Conservation (phyloP, 2,888 invertebrate genomes). For the Biston stratarius region DNA sequence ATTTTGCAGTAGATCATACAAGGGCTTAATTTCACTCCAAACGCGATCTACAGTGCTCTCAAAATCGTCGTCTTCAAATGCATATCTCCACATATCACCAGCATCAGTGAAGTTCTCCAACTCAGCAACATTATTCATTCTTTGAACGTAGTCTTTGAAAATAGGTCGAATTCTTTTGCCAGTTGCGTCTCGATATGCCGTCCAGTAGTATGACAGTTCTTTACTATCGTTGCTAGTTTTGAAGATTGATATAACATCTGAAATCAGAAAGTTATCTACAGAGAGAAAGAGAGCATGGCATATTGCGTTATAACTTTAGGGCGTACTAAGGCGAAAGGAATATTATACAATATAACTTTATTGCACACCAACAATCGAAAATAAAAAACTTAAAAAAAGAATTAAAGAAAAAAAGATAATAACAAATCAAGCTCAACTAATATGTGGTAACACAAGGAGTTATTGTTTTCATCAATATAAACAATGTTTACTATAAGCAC, state of each 20-base stretch:
- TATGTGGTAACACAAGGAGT: too few relatives aligned
- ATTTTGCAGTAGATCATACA: slow-evolving; percentile 88
- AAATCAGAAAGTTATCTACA: slow-evolving; percentile 28
- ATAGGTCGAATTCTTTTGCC: slow-evolving; percentile 87
- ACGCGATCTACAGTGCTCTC: slow-evolving; percentile 75
- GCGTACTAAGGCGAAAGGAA: too few relatives aligned
- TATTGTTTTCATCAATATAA: too few relatives aligned
- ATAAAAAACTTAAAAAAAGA: too few relatives aligned
- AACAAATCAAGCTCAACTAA: too few relatives aligned
- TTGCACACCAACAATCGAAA: too few relatives aligned
- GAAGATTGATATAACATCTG: slow-evolving; percentile 76
- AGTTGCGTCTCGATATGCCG: slow-evolving; percentile 87
- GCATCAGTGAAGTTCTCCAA: slow-evolving; percentile 82
- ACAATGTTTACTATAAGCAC: too few relatives aligned
- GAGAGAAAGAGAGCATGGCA: too few relatives aligned
- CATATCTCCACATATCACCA: slow-evolving; percentile 79
- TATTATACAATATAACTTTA: too few relatives aligned
- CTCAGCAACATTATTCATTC: slow-evolving; percentile 88
- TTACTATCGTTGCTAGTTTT: slow-evolving; percentile 86
- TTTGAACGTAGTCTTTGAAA: slow-evolving; percentile 87
- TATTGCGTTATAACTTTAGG: too few relatives aligned
- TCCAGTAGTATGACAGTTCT: slow-evolving; percentile 88
- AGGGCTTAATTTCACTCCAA: slow-evolving; percentile 87
- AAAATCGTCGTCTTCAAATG: slow-evolving; percentile 77
- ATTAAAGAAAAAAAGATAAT: background rate